These are phyloP conservation scores for Laupala kohalensis DNA, from an alignment of 1,140 invertebrate genomes.

Conservation along the genomic window DNA sequence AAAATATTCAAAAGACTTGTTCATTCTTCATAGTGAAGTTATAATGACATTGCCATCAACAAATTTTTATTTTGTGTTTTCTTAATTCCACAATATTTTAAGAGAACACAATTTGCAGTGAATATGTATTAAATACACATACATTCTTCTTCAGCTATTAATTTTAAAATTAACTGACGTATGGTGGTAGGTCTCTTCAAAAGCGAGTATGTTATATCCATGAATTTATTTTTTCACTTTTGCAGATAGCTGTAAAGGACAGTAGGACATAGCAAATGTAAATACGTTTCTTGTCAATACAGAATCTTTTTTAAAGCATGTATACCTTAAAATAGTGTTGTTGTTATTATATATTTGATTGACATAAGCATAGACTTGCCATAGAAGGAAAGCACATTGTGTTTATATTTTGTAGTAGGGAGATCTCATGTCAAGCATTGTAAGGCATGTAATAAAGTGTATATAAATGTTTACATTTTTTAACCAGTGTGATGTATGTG, in stretches of 20 bases:
- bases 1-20: no score
- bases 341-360: neutral
- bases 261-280: neutral
- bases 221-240: neutral
- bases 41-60: no score
- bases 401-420: neutral
- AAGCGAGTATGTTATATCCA: neutral
- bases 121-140: no score
- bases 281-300: neutral
- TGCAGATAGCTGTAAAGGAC: neutral
- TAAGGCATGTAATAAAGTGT: neutral
- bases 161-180: no score
- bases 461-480: neutral
- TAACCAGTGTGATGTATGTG: neutral
- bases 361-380: neutral
- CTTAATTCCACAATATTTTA: no score
- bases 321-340: no score
- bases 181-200: no score
- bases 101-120: no score
- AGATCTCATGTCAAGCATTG: neutral
- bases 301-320: neutral
- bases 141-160: no score
- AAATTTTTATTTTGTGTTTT: no score
- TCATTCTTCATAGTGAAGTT: no score
- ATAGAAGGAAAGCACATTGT: neutral